A percentile compares a stretch with the other conserved stretches of the same genome.
phyloP scores from a whole-genome alignment of 2,797 vertebrate species.

The Aulostomus chinensis region DNA sequence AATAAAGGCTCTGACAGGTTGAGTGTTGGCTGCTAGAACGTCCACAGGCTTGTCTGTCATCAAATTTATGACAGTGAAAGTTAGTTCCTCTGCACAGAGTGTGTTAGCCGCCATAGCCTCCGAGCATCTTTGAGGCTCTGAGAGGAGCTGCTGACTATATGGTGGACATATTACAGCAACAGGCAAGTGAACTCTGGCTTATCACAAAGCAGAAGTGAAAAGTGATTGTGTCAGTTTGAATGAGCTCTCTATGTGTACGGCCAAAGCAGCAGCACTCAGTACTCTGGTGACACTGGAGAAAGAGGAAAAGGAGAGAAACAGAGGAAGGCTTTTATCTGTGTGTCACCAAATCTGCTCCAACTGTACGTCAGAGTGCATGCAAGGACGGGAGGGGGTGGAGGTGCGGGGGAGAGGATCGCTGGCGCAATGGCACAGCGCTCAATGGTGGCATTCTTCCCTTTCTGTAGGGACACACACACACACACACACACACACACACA shows the following conservation, averaged over 20 bases:
- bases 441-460: slow-evolving; percentile 78
- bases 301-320: slow-evolving; percentile 72
- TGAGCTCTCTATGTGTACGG: slow-evolving; percentile 75
- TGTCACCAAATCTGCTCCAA: slow-evolving; percentile 81
- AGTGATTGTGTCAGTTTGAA: slow-evolving; percentile 79
- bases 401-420: slow-evolving; percentile 64
- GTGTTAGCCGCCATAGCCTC: not conserved
- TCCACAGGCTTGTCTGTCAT: slow-evolving; percentile 27
- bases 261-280: slow-evolving; percentile 71
- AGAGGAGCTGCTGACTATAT: slow-evolving; percentile 37
- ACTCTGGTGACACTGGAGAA: slow-evolving; percentile 76
- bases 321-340: slow-evolving; percentile 81
- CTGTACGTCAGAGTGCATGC: slow-evolving; percentile 79
- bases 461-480: slow-evolving; percentile 49
- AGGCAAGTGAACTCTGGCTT: slow-evolving; percentile 66
- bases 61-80: slow-evolving; percentile 42
- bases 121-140: slow-evolving; percentile 20
- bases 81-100: slow-evolving; percentile 13
- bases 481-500: slow-evolving; percentile 28
- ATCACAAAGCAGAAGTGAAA: slow-evolving; percentile 72
- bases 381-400: slow-evolving; percentile 58
- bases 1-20: slow-evolving; percentile 22
- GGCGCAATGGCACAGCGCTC: slow-evolving; percentile 65
- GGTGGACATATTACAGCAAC: slow-evolving; percentile 53
- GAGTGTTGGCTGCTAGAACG: slow-evolving; percentile 19